A percentile compares a stretch with the other conserved stretches of the same genome.
Conservation (phyloP, 23 tunicate species). For the Corella eumyota region DNA sequence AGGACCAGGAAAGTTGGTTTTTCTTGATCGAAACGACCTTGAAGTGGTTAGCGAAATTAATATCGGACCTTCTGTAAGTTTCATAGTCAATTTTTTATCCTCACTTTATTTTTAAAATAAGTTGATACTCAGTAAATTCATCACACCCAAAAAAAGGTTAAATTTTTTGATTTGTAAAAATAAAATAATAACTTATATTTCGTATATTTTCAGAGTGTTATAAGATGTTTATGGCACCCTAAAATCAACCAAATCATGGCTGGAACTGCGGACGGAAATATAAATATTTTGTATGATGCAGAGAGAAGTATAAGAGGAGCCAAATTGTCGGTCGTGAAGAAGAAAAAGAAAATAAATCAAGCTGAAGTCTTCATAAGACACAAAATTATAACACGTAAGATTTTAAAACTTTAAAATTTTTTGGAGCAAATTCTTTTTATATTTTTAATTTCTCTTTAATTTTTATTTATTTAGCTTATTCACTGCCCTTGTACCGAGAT, state of each 20-base stretch:
- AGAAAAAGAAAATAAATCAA: conserved; percentile 66
- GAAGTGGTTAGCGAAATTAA: conserved; percentile 71
- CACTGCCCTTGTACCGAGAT: conserved; percentile 83
- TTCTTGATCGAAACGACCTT: conserved; percentile 58
- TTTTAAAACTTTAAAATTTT: not conserved
- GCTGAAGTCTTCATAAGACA: conserved; percentile 75
- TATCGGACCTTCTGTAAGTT: conserved; percentile 38
- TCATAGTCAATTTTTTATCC: not conserved
- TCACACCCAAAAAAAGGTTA: no score
- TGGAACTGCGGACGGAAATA: conserved; percentile 72
- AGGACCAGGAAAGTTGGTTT: conserved; percentile 76
- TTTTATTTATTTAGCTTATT: conserved; percentile 47
- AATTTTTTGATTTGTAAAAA: no score
- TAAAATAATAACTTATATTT: no score
- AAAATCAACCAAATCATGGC: conserved; percentile 85
- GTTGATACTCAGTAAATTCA: not conserved
- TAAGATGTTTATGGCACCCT: conserved; percentile 84
- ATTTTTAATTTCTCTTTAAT: not conserved
- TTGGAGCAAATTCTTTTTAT: not conserved
- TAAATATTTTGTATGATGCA: conserved; percentile 68
- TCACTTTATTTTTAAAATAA: not conserved
- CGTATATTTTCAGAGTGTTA: conserved; percentile 58
- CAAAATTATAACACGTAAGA: conserved; percentile 84
- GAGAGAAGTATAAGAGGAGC: conserved; percentile 76
- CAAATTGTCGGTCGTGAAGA: conserved; percentile 83